Base-by-base conservation (phyloP, 2,888 invertebrate species). In the Oxycera nigricornis region DNA sequence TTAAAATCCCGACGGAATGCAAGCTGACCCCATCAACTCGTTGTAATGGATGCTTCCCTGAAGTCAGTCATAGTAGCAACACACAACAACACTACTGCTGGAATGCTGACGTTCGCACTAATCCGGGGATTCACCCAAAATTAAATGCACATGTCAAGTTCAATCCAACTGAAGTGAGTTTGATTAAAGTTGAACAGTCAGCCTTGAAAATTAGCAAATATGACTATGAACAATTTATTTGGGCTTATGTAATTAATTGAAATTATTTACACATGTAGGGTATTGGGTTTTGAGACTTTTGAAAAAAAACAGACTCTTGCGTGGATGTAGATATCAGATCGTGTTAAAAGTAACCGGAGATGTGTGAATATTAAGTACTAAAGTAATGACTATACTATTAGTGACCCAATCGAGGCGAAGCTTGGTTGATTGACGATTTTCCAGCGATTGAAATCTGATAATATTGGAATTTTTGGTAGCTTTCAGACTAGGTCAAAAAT, bases 91-190 rank as follows among this genome's bases (percentile, higher is more conserved):
- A 6, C 24, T 20, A 55, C 17, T 55, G 14, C 20, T 11, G 24
- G 55, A 50, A 50, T 1, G 55, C 55, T 55, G 55, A 55, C n/a
- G 11, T 2, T 24, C 20, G 55, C 55, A 55, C 24, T n/a, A 24
- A 24, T 55, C 11, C 55, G 55, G 55, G 55, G 55, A 55, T 22
- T 55, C 55, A 55, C 55, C 55, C 55, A 4, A 55, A 55, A 55
- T 39, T 22, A 46, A 46, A 55, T 55, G 22, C 55, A 55, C 55
- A 55, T 55, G 55, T 17, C 24, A 0, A 20, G 11, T 24, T 4
- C 3, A 55, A n/a, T 1, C 55, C 14, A 55, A n/a, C 6, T 55
- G 22, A 22, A 55, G 24, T n/a, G n/a, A n/a, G n/a, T n/a, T 24
- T 55, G 55, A 24, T 24, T 20, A 22, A 9, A 55, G 55, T 20